phyloP scores from a whole-genome alignment of 2,113 vertebrate genomes.

The Crocuta crocuta region DNA sequence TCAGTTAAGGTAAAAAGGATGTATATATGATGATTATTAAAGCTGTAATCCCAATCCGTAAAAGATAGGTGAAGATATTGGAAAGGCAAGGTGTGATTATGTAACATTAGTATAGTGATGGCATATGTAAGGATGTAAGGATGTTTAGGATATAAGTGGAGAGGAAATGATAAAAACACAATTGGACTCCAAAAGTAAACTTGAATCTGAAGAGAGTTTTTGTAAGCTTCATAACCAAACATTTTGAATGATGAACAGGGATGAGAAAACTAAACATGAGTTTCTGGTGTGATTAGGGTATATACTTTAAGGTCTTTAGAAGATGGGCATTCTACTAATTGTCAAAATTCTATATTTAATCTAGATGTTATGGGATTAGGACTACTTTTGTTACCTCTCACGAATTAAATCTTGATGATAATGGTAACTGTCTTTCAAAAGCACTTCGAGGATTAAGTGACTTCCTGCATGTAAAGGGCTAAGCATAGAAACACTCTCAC shows the following conservation, averaged over 20 bases:
- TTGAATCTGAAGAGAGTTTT: constrained; percentile 7
- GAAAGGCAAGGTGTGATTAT: not conserved
- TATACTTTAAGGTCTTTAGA: not conserved
- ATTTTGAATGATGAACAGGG: not conserved
- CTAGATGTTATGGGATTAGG: not conserved
- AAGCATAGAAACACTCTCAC: not conserved
- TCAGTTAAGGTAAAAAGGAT: not conserved
- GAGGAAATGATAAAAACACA: not conserved
- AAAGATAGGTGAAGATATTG: not conserved
- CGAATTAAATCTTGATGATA: not conserved
- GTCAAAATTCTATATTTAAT: not conserved
- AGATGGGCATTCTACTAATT: not conserved
- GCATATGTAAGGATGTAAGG: too few species aligned
- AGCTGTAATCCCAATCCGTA: not conserved
- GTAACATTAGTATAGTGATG: not conserved
- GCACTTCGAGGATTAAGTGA: not conserved
- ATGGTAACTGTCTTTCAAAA: not conserved
- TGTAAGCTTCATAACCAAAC: not conserved
- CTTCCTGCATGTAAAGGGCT: not conserved
- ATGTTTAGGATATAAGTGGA: not conserved
- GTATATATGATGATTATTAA: not conserved
- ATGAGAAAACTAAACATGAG: not conserved
- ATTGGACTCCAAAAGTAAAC: not conserved
- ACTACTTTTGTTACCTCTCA: not conserved
- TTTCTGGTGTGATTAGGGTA: not conserved